phyloP scores from a whole-genome alignment of 2,797 vertebrate species.

The Cheirogaleus major region DNA sequence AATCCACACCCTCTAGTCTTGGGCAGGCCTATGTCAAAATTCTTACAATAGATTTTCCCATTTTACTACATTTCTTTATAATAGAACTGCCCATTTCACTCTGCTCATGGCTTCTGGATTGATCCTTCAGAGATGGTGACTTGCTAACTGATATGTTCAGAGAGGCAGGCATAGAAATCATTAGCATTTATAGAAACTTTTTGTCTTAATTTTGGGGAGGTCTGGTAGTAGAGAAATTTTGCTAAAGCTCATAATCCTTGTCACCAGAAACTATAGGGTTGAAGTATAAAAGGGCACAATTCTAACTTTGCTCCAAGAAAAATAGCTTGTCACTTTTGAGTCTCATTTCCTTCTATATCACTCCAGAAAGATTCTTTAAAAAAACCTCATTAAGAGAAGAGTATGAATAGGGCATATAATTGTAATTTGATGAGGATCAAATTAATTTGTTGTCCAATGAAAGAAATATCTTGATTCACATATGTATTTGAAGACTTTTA shows the following conservation, averaged over 20 bases:
- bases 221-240: background rate
- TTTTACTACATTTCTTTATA: background rate
- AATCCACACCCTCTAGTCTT: background rate
- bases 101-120: background rate
- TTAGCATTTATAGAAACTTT: background rate
- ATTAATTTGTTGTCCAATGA: slow-evolving; percentile 65
- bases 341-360: background rate
- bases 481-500: slow-evolving; percentile 34
- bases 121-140: background rate
- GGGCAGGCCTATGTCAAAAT: background rate
- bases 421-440: background rate
- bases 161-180: background rate
- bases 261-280: background rate
- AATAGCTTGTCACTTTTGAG: background rate
- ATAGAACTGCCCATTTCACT: background rate
- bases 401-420: background rate
- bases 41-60: background rate
- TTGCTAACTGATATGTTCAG: background rate
- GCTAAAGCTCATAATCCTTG: background rate
- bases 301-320: background rate
- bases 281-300: background rate
- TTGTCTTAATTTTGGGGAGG: background rate
- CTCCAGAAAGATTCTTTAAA: background rate
- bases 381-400: background rate
- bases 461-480: slow-evolving; percentile 56